Evolutionary conservation across 1,140 invertebrate genomes (phyloP), one percentile per base, ranked within the genome.

Genomic region (Zaprionus kolodkinae): DNA sequence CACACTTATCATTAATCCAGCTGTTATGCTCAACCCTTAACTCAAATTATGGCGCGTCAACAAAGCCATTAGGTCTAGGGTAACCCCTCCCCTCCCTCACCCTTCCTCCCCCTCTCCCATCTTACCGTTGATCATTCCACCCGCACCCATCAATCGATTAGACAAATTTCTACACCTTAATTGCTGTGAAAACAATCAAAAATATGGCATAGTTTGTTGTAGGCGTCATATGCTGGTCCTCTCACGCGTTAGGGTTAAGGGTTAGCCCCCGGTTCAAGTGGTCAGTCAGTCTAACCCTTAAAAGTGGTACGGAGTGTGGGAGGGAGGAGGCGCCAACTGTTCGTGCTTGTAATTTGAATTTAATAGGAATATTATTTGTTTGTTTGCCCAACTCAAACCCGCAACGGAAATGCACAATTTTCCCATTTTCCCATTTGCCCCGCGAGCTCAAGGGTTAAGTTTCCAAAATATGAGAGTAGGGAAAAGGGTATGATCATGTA

Each of bases 311-410:
- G 13, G 13, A 11, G 27, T n/a, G 12, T 2, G 17, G 3, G 13
- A 7, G 13, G 35, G 54, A 25, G 21, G 52, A 30, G 65, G 65
- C 60, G 65, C 79, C 79, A 83, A 76, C 76, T 83, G 80, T 83
- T 83, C 76, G 73, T 79, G 76, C 69, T 62, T 71, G 55, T 83
- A 83, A 84, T 84, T 83, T 79, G 81, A 83, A 84, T 84, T 84
- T 84, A 83, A 79, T 84, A 72, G 81, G 69, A 84, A 77, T 70
- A 79, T 79, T 83, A 79, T 83, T 79, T 83, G 79, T 82, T 82
- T 83, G 64, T 67, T 79, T 57, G 50, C 57, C 17, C 35, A 40
- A 38, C 38, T 38, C 17, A 50, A 59, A 33, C 25, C 27, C 40
- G 40, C 40, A 78, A 72, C 74, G 75, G 70, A 79, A 77, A 48